Base-by-base conservation (phyloP, 1,140 invertebrate genomes). In the Euwallacea fornicatus region DNA sequence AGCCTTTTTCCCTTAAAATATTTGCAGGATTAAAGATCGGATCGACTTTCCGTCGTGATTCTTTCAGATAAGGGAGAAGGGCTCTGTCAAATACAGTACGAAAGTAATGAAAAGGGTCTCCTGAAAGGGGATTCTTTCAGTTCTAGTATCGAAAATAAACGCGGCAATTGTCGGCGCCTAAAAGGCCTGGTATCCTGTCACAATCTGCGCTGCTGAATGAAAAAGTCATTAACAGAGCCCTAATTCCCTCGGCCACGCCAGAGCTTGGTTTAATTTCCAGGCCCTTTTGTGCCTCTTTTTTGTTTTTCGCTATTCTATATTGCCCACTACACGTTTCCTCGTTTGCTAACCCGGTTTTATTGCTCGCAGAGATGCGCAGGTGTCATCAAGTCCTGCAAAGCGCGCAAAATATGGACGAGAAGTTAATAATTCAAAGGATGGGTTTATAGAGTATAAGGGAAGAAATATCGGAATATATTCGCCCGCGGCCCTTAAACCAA, bases 201-300 rank as follows among this genome's bases (percentile, higher is more conserved):
- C 73, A 76, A 76, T 74, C 75, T 76, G 71, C 62, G 68, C 61
- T 54, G 66, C 71, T 75, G 74, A 76, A 75, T 76, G 73, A 75
- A 76, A 76, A 76, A 76, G 73, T 76, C 75, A 76, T 75, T 76
- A 76, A 75, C 74, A 66, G 68, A 59, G 73, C 69, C 71, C 71
- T 73, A 72, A 73, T 76, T 71, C 73, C 71, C 59, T 60, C 21
- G 66, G 60, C 66, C 66, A 54, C 21, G 46, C 47, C 47, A 42
- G 63, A 42, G 63, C 16, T 44, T n/a, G 42, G 33, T 43, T 61
- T 61, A 61, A 61, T 61, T 61, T 44, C 59, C 11, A 10, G 59
- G 33, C 8, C 33, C 42, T 16, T 43, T 41, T 61, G 59, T 61
- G 13, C 59, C 7, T 15, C 11, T 7, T 64, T 64, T 50, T 65